Percentiles rank a stretch among this genome's conserved stretches.
These are phyloP conservation scores for Montipora foliosa DNA, from an alignment of 64 coral and sea anemone genomes.

Conservation along the genomic window DNA sequence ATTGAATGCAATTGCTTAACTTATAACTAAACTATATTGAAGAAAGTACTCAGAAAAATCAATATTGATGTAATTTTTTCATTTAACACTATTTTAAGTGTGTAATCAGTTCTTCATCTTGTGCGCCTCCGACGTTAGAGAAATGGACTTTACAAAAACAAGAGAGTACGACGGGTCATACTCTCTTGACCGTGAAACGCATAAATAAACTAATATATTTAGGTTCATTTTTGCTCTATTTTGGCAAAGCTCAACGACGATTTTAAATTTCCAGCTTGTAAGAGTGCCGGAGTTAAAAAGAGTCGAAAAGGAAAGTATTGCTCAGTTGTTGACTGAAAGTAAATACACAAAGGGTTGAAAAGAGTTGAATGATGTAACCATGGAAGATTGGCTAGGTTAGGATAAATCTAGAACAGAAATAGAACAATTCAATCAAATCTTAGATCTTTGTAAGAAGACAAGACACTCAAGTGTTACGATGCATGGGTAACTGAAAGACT, in stretches of 20 bases:
- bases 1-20: too few relatives aligned
- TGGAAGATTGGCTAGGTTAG: too few relatives aligned
- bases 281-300: neutral
- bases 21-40: neutral
- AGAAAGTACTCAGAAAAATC: neutral
- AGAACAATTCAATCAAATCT: neutral
- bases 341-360: too few relatives aligned
- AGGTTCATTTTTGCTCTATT: neutral
- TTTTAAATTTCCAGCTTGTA: neutral
- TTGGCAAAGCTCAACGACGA: neutral
- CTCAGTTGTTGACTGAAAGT: neutral
- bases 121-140: neutral
- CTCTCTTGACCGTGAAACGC: too few relatives aligned
- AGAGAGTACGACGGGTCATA: too few relatives aligned
- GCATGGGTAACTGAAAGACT: neutral
- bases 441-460: neutral
- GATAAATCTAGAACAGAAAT: too few relatives aligned
- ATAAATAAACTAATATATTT: neutral
- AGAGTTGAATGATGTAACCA: too few relatives aligned
- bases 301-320: neutral
- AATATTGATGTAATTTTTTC: neutral
- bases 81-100: neutral
- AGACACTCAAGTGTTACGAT: neutral
- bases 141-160: neutral
- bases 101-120: slow-evolving; percentile 3